Evolutionary conservation across 2,113 vertebrate genomes (phyloP), one percentile per base, ranked within the genome.

Genomic region (Edolisoma coerulescens): DNA sequence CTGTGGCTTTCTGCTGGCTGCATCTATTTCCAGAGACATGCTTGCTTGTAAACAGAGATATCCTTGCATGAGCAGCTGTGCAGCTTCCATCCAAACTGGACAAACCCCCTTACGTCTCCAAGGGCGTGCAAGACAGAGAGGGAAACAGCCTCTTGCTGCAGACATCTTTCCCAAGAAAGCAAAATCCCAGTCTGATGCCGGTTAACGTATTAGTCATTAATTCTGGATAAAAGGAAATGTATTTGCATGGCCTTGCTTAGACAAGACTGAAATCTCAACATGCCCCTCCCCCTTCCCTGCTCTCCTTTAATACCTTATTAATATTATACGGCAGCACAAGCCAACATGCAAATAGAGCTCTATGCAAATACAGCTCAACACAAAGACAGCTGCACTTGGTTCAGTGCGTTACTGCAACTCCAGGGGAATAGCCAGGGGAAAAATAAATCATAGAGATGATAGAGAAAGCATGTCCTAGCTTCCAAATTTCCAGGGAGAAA

Each of bases 271-370:
- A 94, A 93, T 84, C 57, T 70, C 86, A 88, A 77, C 60, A 2
- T 28, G 28, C 49, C 80, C 86, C 88, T 93, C 93, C 95, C 82
- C 89, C 84, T 86, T n/a, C 59, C 73, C 57, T 23, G 42, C 73
- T 90, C 83, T 86, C 73, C 83, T 93, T 93, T 96, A 96, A 96
- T 91, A 95, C 63, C 87, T 87, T 94, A 96, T 94, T 96, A 97
- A 94, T 95, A 93, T 79, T 94, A 93, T 89, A 89, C 11, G 0
- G 68, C 77, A 92, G 93, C 93, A 93, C 73, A 90, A 94, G 90
- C 83, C 90, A 75, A 69, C 91, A 96, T 94, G 93, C 90, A 96
- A 95, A 97, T 89, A 70, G 65, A 75, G 76, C 71, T 84, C 90
- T 90, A 92, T 90, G 95, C 92, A 96, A 94, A 97, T 92, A 92